These are phyloP conservation scores for Siniperca scherzeri DNA, from an alignment of 2,797 vertebrate genomes.

Conservation along the genomic window DNA sequence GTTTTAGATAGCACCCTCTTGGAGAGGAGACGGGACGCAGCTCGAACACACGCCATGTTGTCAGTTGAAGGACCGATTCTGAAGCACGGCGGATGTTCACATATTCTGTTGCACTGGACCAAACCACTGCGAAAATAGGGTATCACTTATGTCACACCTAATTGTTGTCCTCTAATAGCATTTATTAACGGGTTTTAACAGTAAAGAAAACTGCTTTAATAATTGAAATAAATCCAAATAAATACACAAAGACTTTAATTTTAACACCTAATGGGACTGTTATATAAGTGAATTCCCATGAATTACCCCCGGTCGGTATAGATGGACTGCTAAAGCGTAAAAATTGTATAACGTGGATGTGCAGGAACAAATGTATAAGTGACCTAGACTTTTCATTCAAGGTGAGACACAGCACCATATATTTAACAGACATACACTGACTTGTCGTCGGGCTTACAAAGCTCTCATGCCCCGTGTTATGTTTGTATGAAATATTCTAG, in stretches of 20 bases:
- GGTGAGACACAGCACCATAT: conserved; percentile 72
- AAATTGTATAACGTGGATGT: conserved; percentile 64
- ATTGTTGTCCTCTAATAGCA: not conserved
- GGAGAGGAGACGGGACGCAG: conserved; percentile 73
- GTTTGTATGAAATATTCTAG: conserved; percentile 11
- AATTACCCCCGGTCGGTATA: conserved; percentile 6
- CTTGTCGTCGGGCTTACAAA: not conserved
- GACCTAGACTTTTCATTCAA: conserved; percentile 81
- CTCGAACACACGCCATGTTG: conserved; percentile 78
- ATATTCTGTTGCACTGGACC: conserved; percentile 54
- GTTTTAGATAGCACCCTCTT: conserved; percentile 60
- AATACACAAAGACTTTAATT: fast-evolving
- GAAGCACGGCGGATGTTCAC: not conserved
- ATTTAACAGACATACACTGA: not conserved
- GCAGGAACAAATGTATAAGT: conserved; percentile 76
- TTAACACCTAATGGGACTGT: fast-evolving
- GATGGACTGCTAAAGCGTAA: conserved; percentile 16
- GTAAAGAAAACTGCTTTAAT: fast-evolving
- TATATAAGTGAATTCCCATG: fast-evolving
- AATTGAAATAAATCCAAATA: fast-evolving
- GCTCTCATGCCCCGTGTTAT: not conserved
- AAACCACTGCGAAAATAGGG: conserved; percentile 56
- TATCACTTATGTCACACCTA: fast-evolving
- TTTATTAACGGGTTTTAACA: fast-evolving
- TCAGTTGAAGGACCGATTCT: conserved; percentile 14